These are phyloP conservation scores for Automeris io DNA, from an alignment of 2,888 invertebrate genomes.

Conservation along the genomic window DNA sequence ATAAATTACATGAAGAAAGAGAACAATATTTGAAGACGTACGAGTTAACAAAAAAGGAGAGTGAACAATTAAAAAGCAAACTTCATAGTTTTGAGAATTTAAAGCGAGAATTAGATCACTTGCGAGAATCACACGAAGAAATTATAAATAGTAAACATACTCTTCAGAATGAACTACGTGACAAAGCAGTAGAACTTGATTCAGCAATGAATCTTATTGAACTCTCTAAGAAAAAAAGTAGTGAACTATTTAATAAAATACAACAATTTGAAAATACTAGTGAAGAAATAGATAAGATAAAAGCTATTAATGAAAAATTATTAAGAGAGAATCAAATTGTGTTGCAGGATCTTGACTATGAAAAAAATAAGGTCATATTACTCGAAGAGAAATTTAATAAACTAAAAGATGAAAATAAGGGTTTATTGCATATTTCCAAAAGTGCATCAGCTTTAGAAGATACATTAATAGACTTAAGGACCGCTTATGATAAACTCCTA, in stretches of 20 bases:
- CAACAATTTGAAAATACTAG: constrained; percentile 30
- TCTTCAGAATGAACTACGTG: constrained; percentile 34
- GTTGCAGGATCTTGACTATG: constrained; percentile 28
- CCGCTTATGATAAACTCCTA: constrained; percentile 22
- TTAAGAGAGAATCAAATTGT: constrained; percentile 31
- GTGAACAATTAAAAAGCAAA: constrained; percentile 35
- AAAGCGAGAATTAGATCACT: constrained; percentile 25
- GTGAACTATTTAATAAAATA: constrained; percentile 29
- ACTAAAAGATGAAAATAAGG: constrained; percentile 24
- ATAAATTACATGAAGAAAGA: constrained; percentile 37
- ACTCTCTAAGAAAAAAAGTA: constrained; percentile 37
- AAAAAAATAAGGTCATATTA: constrained; percentile 25
- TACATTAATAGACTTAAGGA: constrained; percentile 27
- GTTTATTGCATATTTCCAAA: constrained; percentile 21
- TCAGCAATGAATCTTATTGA: constrained; percentile 28
- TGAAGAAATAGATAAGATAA: constrained; percentile 29
- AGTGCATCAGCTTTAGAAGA: constrained; percentile 23
- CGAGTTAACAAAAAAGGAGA: constrained; percentile 42
- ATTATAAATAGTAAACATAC: constrained; percentile 31
- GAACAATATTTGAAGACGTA: constrained; percentile 29
- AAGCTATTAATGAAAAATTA: constrained; percentile 25
- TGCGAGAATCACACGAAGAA: constrained; percentile 32
- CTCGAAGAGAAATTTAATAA: constrained; percentile 18
- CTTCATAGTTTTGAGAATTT: constrained; percentile 31
- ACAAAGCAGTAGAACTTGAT: constrained; percentile 31